Evolutionary conservation across 2,113 vertebrate species (phyloP), one percentile per base, ranked within the genome.

Genomic region (Hippocampus barbouri): DNA sequence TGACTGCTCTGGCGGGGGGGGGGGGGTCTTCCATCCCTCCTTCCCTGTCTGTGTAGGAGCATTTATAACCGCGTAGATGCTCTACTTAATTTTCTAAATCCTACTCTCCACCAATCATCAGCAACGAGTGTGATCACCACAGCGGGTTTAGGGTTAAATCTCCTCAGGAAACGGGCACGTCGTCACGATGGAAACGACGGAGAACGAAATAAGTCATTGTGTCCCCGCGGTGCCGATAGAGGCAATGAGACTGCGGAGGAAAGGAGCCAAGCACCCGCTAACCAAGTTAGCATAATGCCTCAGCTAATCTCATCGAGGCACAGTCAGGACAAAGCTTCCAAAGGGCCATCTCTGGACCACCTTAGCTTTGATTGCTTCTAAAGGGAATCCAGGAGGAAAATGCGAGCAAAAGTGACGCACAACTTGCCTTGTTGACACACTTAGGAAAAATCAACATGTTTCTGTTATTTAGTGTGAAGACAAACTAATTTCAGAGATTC

Each of bases 121-220:
- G 18, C 4, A 53, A 21, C 20, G 16, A 53, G 51, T 1, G 18
- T 2, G 6, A 63, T 40, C 20, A 40, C 34, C 40, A 21, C 34
- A 60, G n/a, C 47, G 3, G 53, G 53, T 23, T 54, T 10, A 21
- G 53, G 49, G 63, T 65, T 76, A 41, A 34, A 75, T 68, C 54
- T n/a, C 66, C 6, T 73, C 66, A 70, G 72, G 72, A 78, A 68
- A 64, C 16, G 66, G 69, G 72, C 59, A 72, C 56, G 56, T 9
- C 1, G 73, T 87, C 70, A 20, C 86, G 70, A 88, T 82, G 81
- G 88, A 57, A 84, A 88, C 71, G 3, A 69, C 51, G 62, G 62
- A 69, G 77, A 79, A 67, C 75, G 75, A 72, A 68, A 78, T 75
- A 18, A 2, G 81, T 77, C 72, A 83, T 79, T 83, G 43, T 74